phyloP scores from a whole-genome alignment of 2,113 vertebrate genomes.

The Oceanodroma tethys region DNA sequence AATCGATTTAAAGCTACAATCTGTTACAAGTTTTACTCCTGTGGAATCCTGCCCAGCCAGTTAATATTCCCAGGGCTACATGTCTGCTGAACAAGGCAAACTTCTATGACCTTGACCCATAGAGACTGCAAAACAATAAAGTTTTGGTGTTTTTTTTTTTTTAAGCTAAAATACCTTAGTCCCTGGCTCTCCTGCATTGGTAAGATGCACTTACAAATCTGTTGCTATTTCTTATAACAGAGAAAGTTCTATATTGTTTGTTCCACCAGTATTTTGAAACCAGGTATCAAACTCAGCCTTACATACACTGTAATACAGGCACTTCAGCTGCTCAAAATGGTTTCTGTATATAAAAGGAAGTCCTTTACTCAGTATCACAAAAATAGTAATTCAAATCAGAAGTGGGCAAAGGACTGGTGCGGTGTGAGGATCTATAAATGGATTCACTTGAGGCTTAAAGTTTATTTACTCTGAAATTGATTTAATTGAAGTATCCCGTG shows the following conservation, averaged over 20 bases:
- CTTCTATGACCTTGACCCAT: background rate
- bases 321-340: background rate
- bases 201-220: background rate
- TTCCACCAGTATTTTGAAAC: background rate
- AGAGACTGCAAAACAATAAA: background rate
- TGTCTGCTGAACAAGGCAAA: background rate
- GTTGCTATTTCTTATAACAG: background rate
- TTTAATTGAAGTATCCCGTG: background rate
- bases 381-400: background rate
- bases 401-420: background rate
- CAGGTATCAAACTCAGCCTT: background rate
- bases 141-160: background rate
- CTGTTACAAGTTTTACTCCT: background rate
- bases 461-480: background rate
- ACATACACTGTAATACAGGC: background rate
- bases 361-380: background rate
- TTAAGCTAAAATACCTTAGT: background rate
- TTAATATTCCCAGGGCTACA: background rate
- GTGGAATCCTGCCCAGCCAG: background rate
- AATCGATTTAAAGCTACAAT: background rate
- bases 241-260: background rate
- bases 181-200: background rate
- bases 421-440: background rate
- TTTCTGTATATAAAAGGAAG: background rate
- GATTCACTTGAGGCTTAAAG: background rate